Conservation (phyloP, 2,888 invertebrate genomes). For the Melinopterus prodromus region DNA sequence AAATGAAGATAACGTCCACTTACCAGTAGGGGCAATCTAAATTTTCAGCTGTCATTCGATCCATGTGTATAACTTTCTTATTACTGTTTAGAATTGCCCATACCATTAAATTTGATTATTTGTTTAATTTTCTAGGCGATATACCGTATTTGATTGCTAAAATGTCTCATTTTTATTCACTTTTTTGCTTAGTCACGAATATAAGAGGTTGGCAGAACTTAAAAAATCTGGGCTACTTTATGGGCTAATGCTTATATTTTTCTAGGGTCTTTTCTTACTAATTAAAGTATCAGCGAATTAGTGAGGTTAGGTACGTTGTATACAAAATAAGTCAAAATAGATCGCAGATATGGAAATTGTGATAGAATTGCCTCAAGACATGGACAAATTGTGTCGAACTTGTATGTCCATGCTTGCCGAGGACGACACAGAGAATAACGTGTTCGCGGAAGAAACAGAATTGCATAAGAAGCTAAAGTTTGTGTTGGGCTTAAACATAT, state of each 20-base stretch:
- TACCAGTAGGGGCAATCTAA: background rate
- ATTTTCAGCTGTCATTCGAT: slow-evolving; percentile 8
- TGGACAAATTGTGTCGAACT: slow-evolving; percentile 45
- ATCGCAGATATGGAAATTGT: slow-evolving; percentile 39
- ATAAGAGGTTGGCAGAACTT: background rate
- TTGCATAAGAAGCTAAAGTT: slow-evolving; percentile 40
- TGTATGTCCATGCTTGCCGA: slow-evolving; percentile 42
- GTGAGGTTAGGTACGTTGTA: slow-evolving; percentile 27
- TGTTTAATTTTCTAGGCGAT: background rate
- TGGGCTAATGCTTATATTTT: background rate
- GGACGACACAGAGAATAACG: slow-evolving; percentile 29
- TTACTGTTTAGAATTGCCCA: background rate
- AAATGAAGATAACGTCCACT: background rate
- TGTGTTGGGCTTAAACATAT: slow-evolving; percentile 38
- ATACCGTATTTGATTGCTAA: background rate
- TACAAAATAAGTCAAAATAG: slow-evolving; percentile 15
- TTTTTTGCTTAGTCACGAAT: background rate
- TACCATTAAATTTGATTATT: background rate
- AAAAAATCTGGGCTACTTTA: background rate
- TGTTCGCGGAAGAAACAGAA: slow-evolving; percentile 34
- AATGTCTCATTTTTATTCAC: background rate
- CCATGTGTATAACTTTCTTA: background rate
- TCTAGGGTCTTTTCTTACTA: slow-evolving; percentile 14
- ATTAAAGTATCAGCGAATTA: background rate
- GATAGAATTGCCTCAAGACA: slow-evolving; percentile 44